Evolutionary conservation across 2,888 invertebrate species (phyloP), one percentile per base, ranked within the genome.

Genomic region (Mimachlamys varia): DNA sequence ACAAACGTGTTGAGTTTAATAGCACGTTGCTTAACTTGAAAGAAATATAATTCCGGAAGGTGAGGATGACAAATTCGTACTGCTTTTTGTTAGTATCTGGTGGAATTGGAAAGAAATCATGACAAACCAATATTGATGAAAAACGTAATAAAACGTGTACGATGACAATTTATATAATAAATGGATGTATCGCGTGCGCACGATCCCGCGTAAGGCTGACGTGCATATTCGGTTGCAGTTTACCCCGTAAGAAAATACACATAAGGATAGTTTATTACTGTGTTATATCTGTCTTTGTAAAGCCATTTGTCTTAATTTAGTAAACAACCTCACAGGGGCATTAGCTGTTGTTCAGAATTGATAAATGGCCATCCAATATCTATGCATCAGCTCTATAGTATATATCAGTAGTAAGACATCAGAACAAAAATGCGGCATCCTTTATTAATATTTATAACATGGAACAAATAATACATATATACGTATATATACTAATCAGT

Each of bases 281-380:
- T 33, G 76, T 27, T 33, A 76, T 22, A 76, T 33, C 76, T 22
- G 44, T 44, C 33, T 76, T 76, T 33, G 33, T 33, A 76, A 33
- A 76, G 33, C 33, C 76, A 76, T 76, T 76, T 27, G 76, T 76
- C 76, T 76, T 33, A 27, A 76, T 76, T 33, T 76, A 76, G 76
- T 33, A 76, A 76, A 76, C 76, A 76, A 33, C 27, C 19, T 33
- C 33, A 33, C 0, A 2, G 76, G 76, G 33, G 12, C 12, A 27
- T 10, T 33, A 27, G 27, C 33, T 33, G 27, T 19, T 27, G 27
- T 76, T 33, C 27, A 15, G 17, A 27, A 76, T 7, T 10, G 22
- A 27, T 27, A 33, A 22, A 58, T 58, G 13, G 33, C 13, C 27
- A 76, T 15, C 12, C 13, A 27, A 13, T 33, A 27, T 76, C 76